A percentile compares a stretch with the other conserved stretches of the same genome.
Conservation (phyloP, 2,888 invertebrate species). For the Phragmatobia fuliginosa region DNA sequence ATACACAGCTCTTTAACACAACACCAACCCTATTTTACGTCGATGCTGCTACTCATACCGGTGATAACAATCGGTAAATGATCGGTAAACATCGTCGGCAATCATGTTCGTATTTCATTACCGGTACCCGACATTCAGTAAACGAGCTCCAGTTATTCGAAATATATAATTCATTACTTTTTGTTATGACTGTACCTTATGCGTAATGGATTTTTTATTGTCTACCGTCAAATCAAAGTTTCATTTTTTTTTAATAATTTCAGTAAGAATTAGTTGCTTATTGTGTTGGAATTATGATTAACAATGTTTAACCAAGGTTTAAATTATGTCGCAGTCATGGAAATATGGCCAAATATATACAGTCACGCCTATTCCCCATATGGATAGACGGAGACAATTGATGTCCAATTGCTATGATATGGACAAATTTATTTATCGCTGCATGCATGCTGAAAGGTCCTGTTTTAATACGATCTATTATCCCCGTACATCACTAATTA, state of each 20-base stretch:
- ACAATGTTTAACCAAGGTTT: too few species aligned
- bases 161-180: slow-evolving; percentile 51
- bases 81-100: slow-evolving; percentile 58
- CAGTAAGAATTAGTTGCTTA: background rate
- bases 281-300: background rate
- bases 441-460: too few species aligned
- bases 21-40: slow-evolving; percentile 36
- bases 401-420: too few species aligned
- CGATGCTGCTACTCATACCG: slow-evolving; percentile 36
- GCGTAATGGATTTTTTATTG: slow-evolving; percentile 25
- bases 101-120: slow-evolving; percentile 56
- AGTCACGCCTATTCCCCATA: too few species aligned
- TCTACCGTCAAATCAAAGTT: background rate
- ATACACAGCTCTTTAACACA: slow-evolving; percentile 26
- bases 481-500: too few species aligned
- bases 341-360: too few species aligned
- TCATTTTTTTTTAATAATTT: background rate
- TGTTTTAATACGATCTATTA: too few species aligned
- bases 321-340: too few species aligned
- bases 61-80: slow-evolving; percentile 57
- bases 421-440: too few species aligned
- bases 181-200: slow-evolving; percentile 38
- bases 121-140: slow-evolving; percentile 38
- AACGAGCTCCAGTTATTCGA: slow-evolving; percentile 43
- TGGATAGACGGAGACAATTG: too few species aligned